These are phyloP conservation scores for Linnaemya vulpina DNA, from an alignment of 2,888 invertebrate species.

Conservation along the genomic window DNA sequence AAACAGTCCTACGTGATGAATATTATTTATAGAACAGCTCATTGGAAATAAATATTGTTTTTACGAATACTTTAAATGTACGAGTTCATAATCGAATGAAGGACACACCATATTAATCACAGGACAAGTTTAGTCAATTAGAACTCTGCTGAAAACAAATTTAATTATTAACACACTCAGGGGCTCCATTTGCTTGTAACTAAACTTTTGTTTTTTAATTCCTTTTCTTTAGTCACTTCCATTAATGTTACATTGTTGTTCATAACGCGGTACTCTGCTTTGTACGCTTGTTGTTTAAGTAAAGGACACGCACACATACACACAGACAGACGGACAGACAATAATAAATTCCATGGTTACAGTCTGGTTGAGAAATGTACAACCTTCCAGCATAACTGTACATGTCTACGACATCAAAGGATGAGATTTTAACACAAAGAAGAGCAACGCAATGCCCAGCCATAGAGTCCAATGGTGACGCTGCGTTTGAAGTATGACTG, in stretches of 20 bases:
- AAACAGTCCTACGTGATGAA: too few relatives aligned
- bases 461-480: constrained; percentile 50
- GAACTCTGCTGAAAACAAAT: neutral
- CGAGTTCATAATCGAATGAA: too few relatives aligned
- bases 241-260: constrained; percentile 47
- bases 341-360: constrained; percentile 7
- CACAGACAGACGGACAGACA: neutral
- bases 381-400: neutral
- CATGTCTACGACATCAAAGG: constrained; percentile 34
- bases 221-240: neutral
- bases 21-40: too few relatives aligned
- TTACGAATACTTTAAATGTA: too few relatives aligned
- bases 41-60: too few relatives aligned
- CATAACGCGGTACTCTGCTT: constrained; percentile 2
- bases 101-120: too few relatives aligned
- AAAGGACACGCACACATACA: neutral
- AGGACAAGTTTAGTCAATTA: constrained; percentile 1
- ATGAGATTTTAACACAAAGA: constrained; percentile 47
- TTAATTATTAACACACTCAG: neutral
- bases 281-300: neutral
- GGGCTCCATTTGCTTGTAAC: neutral
- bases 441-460: constrained; percentile 39
- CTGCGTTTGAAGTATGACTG: constrained; percentile 1
- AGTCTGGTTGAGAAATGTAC: neutral
- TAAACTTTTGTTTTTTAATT: neutral